phyloP scores from a whole-genome alignment of 2,888 invertebrate genomes.

The Brachypalpus laphriformis region DNA sequence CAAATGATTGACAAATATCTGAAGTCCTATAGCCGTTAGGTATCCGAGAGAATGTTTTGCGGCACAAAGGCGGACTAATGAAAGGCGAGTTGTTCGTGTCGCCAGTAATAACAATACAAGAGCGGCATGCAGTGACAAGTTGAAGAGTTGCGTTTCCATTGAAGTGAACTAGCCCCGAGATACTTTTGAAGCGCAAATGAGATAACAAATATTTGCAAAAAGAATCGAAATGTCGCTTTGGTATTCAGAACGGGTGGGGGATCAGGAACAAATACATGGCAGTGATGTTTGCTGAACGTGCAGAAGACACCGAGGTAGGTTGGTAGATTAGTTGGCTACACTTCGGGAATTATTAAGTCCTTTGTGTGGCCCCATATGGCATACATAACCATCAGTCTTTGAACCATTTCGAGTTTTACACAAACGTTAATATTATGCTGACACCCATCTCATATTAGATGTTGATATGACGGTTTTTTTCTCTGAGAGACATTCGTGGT shows the following conservation, averaged over 20 bases:
- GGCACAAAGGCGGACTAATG: conserved; percentile 60
- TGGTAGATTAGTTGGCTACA: background rate
- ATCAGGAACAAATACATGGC: conserved; percentile 51
- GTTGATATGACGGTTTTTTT: too few relatives aligned
- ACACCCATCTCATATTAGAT: too few relatives aligned
- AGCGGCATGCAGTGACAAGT: conserved; percentile 30
- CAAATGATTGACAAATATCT: conserved; percentile 38
- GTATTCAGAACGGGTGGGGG: conserved; percentile 17
- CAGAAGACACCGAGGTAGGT: background rate
- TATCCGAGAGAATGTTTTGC: conserved; percentile 9
- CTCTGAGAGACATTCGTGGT: too few relatives aligned
- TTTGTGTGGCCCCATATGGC: too few relatives aligned
- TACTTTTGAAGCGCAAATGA: conserved; percentile 62
- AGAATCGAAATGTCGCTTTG: background rate
- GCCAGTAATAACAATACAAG: conserved; percentile 4
- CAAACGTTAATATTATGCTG: too few relatives aligned
- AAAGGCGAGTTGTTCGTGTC: conserved; percentile 20
- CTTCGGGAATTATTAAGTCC: background rate
- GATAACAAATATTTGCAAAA: conserved; percentile 31
- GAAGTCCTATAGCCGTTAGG: conserved; percentile 32
- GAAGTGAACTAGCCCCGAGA: conserved; percentile 67
- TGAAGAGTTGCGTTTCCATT: conserved; percentile 70
- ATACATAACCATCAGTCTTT: too few relatives aligned
- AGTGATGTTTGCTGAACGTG: conserved; percentile 40
- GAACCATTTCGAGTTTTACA: too few relatives aligned